Conservation (phyloP, 1,140 invertebrate genomes). For the Caenorhabditis tropicalis region DNA sequence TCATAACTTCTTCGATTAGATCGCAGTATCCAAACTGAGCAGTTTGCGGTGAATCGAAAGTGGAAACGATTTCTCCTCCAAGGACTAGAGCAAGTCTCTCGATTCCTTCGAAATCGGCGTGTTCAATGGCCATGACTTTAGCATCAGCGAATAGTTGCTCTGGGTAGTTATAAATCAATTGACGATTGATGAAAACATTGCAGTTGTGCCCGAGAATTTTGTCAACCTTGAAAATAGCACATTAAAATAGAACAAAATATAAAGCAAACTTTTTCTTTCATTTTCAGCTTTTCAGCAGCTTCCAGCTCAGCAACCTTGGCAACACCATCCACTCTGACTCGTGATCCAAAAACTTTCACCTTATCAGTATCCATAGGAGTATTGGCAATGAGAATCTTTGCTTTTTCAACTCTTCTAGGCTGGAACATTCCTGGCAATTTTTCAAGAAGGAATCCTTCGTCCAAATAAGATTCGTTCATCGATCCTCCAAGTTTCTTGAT, state of each 20-base stretch:
- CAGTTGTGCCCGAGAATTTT: slow-evolving; percentile 93
- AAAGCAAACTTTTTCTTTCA: slow-evolving; percentile 92
- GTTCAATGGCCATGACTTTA: slow-evolving; percentile 98
- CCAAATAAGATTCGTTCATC: slow-evolving; percentile 92
- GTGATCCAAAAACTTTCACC: slow-evolving; percentile 89
- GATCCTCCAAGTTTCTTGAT: slow-evolving; percentile 94
- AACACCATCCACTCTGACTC: slow-evolving; percentile 95
- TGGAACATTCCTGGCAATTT: slow-evolving; percentile 91
- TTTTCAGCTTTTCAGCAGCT: slow-evolving; percentile 96
- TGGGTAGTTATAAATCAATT: slow-evolving; percentile 99
- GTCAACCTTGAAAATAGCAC: slow-evolving; percentile 72
- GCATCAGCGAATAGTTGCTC: slow-evolving; percentile 99
- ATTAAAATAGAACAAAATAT: neutral
- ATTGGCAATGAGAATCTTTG: slow-evolving; percentile 97
- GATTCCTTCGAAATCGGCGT: slow-evolving; percentile 90
- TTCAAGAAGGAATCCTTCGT: slow-evolving; percentile 96
- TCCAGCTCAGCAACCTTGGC: slow-evolving; percentile 98
- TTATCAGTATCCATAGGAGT: slow-evolving; percentile 99
- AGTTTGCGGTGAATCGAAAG: slow-evolving; percentile 89
- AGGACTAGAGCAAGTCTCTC: slow-evolving; percentile 53
- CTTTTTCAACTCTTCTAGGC: slow-evolving; percentile 87
- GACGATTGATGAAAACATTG: slow-evolving; percentile 98
- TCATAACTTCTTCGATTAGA: slow-evolving; percentile 95
- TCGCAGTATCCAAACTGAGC: slow-evolving; percentile 93
- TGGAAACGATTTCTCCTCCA: slow-evolving; percentile 96